Evolutionary conservation across 2,888 invertebrate genomes (phyloP), one percentile per base, ranked within the genome.

Genomic region (Microctonus hyperodae): DNA sequence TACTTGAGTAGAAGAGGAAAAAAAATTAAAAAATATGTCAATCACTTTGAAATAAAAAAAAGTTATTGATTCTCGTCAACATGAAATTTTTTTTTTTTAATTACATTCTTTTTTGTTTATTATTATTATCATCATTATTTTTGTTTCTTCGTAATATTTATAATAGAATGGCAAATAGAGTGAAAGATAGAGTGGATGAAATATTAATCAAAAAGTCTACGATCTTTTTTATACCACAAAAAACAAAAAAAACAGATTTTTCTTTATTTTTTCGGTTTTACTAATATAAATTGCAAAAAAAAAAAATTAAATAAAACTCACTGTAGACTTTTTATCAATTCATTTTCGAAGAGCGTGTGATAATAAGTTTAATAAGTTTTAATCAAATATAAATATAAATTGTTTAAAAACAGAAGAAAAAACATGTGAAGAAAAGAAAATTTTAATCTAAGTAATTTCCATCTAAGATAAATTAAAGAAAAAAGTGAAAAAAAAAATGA

Each of bases 281-380:
- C n/a, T n/a, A n/a, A 23, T 11, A 20, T 20, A 2, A 11, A n/a
- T 35, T 13, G 25, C 13, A 23, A 58, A 11, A 33, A 10, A 16
- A 60, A 44, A 33, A 31, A 61, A 50, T n/a, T 20, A 16, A 33
- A 23, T 16, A 40, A 50, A 25, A 40, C 35, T 53, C 7, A 37
- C 28, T 23, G 11, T 51, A 20, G 51, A 35, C 22, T 61, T 61
- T 65, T 63, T 65, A 69, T 68, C 65, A 55, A 65, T 68, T 69
- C 25, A 70, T 63, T 66, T 69, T 71, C 70, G 70, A 68, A 72
- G 69, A 68, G 71, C 72, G 74, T 74, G 75, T 75, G 75, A 75
- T 75, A 75, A 72, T 74, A 73, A 70, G 64, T 73, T 70, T 75
- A 74, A 71, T 67, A 58, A 63, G 48, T 69, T 69, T 59, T 61